A percentile compares a stretch with the other conserved stretches of the same genome.
These are phyloP conservation scores for Orchestia grillus DNA, from an alignment of 1,140 invertebrate genomes.

Conservation along the genomic window DNA sequence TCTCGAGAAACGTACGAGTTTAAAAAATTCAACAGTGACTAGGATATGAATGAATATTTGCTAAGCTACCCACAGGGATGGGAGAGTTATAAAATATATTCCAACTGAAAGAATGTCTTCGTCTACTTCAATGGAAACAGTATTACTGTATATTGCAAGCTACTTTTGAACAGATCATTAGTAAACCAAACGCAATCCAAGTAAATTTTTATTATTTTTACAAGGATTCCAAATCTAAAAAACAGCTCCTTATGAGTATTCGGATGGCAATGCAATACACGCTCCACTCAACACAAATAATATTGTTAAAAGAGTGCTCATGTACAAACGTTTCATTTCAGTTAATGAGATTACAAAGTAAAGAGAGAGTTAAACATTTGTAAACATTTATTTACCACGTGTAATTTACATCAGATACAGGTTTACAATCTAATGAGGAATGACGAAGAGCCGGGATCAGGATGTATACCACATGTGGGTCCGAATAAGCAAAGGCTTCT, in stretches of 20 bases:
- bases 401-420: too few species aligned
- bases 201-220: neutral
- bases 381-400: too few species aligned
- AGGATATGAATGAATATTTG: neutral
- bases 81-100: neutral
- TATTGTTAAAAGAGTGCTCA: neutral
- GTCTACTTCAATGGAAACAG: neutral
- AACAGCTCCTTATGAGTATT: neutral
- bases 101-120: neutral
- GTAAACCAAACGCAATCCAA: neutral
- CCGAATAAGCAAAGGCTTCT: too few species aligned
- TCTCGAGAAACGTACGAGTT: too few species aligned
- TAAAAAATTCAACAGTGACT: neutral
- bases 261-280: neutral
- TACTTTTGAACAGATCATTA: neutral
- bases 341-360: too few species aligned
- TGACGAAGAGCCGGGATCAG: too few species aligned
- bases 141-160: neutral
- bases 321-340: neutral
- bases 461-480: too few species aligned
- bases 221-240: neutral
- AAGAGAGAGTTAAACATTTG: too few species aligned
- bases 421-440: too few species aligned
- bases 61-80: neutral
- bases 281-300: neutral